These are phyloP conservation scores for Amiota minor DNA, from an alignment of 2,888 invertebrate genomes.

Conservation along the genomic window DNA sequence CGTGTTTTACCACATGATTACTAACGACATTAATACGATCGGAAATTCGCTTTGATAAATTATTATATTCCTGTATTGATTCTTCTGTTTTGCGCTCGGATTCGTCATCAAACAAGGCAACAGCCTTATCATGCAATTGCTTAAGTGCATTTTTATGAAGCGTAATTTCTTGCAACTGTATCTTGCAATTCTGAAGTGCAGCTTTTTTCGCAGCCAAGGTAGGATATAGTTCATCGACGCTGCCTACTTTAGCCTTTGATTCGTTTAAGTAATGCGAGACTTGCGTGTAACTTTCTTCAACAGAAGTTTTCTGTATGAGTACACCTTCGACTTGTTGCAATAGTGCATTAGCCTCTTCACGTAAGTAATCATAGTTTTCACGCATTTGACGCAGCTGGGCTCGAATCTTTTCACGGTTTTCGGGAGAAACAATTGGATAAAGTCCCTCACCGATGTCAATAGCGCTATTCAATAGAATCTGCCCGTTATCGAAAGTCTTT, in stretches of 20 bases:
- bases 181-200: slow-evolving; percentile 85
- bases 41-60: slow-evolving; percentile 80
- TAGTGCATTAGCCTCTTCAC: slow-evolving; percentile 87
- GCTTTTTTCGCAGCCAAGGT: slow-evolving; percentile 91
- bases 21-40: slow-evolving; percentile 80
- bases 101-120: slow-evolving; percentile 85
- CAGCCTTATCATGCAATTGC: slow-evolving; percentile 87
- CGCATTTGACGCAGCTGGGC: slow-evolving; percentile 86
- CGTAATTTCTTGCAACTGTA: slow-evolving; percentile 87
- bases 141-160: slow-evolving; percentile 88
- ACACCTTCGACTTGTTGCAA: slow-evolving; percentile 91
- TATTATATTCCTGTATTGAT: slow-evolving; percentile 82
- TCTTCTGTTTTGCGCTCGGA: slow-evolving; percentile 83
- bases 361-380: slow-evolving; percentile 87
- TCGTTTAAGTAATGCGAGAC: slow-evolving; percentile 90
- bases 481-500: slow-evolving; percentile 83
- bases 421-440: slow-evolving; percentile 88
- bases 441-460: slow-evolving; percentile 91
- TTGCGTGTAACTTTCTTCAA: slow-evolving; percentile 93
- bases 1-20: slow-evolving; percentile 85
- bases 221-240: slow-evolving; percentile 82
- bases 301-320: slow-evolving; percentile 91
- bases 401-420: slow-evolving; percentile 89
- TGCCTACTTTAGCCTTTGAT: slow-evolving; percentile 82
- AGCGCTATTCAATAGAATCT: slow-evolving; percentile 83